Evolutionary conservation across 2,797 vertebrate genomes (phyloP).

Genomic region (Lateolabrax maculatus): DNA sequence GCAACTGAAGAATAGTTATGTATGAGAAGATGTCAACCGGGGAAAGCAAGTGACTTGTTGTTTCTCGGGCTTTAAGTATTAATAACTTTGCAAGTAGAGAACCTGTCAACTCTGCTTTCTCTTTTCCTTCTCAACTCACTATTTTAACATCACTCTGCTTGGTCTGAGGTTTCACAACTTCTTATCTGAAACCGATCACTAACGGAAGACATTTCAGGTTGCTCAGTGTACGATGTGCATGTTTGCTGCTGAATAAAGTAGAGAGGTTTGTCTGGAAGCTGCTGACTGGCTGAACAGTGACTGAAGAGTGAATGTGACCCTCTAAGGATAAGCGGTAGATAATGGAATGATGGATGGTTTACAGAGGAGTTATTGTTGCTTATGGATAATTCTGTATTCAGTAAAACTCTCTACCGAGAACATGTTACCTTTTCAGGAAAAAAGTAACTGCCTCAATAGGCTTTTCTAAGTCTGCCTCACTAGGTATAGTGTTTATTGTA

Average conservation of each 20-base stretch:
- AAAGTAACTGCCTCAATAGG: neutral
- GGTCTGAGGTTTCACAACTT: neutral
- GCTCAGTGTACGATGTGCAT: neutral
- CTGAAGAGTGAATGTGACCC: neutral
- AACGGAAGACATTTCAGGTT: neutral
- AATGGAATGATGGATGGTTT: too few species aligned
- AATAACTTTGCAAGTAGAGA: too few species aligned
- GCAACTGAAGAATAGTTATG: too few species aligned
- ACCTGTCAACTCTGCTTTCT: too few species aligned
- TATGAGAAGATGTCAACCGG: too few species aligned
- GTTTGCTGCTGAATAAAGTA: neutral
- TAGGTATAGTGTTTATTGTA: neutral
- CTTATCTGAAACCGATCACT: neutral
- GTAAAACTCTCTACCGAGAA: neutral
- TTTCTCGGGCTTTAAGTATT: too few species aligned
- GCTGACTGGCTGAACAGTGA: neutral
- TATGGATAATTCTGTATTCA: neutral
- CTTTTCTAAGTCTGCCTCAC: neutral
- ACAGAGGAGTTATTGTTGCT: neutral
- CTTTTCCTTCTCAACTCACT: too few species aligned
- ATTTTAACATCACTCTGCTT: too few species aligned
- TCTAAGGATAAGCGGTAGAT: too few species aligned
- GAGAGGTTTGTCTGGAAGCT: slow-evolving; percentile 4
- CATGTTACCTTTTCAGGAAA: neutral
- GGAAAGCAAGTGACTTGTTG: too few species aligned